A percentile compares a stretch with the other conserved stretches of the same genome.
Conservation (phyloP, 2,888 invertebrate genomes). For the Drosophila atripex region DNA sequence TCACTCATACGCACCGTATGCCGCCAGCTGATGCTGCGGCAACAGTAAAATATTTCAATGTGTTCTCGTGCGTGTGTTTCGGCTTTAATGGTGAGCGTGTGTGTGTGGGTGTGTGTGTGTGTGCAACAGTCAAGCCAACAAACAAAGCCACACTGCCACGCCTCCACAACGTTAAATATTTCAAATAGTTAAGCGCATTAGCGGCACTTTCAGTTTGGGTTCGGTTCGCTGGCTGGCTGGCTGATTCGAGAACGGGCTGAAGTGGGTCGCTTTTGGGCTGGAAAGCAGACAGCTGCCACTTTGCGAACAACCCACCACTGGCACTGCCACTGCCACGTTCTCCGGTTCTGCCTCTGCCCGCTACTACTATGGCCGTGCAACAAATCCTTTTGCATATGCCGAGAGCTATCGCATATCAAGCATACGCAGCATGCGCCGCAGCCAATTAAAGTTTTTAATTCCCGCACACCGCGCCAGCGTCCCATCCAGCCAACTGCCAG, state of each 20-base stretch:
- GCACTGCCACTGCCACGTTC: background rate
- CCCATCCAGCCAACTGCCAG: slow-evolving; percentile 1
- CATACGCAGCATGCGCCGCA: slow-evolving; percentile 74
- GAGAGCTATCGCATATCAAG: slow-evolving; percentile 68
- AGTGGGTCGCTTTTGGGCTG: slow-evolving; percentile 21
- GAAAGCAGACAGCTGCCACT: slow-evolving; percentile 17
- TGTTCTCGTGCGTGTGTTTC: slow-evolving; percentile 37
- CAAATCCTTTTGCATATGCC: slow-evolving; percentile 59
- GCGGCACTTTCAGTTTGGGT: slow-evolving; percentile 71
- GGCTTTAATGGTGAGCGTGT: slow-evolving; percentile 19
- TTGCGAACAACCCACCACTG: slow-evolving; percentile 9
- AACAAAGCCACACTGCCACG: slow-evolving; percentile 26
- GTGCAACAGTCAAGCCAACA: slow-evolving; percentile 50
- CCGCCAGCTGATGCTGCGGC: slow-evolving; percentile 49
- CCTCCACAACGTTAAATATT: slow-evolving; percentile 64
- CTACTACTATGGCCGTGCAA: slow-evolving; percentile 14
- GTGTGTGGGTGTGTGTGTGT: slow-evolving; percentile 15
- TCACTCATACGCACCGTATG: slow-evolving; percentile 70
- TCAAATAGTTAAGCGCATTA: slow-evolving; percentile 79
- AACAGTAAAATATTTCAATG: slow-evolving; percentile 65
- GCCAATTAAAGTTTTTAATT: slow-evolving; percentile 76
- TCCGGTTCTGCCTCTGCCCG: background rate
- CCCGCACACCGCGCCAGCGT: slow-evolving; percentile 31
- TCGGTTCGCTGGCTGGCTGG: slow-evolving; percentile 14
- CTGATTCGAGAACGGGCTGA: slow-evolving; percentile 9